phyloP scores from a whole-genome alignment of 2,888 invertebrate species.

The Prenolepis imparis region DNA sequence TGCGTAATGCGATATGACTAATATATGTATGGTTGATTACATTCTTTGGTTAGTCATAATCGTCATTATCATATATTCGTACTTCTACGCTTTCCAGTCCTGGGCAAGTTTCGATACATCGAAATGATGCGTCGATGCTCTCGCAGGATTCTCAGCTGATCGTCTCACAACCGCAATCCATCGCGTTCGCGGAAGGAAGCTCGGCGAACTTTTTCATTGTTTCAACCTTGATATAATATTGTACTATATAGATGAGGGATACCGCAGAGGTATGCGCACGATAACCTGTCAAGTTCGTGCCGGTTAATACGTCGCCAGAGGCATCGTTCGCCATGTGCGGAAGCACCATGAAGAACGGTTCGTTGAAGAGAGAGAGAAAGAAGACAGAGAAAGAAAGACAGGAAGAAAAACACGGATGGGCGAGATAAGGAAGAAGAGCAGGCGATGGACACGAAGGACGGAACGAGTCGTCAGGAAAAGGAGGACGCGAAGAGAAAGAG shows the following conservation, averaged over 20 bases:
- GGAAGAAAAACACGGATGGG: not conserved
- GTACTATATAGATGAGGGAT: slow-evolving; percentile 3
- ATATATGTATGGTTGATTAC: slow-evolving; percentile 17
- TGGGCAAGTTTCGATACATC: not conserved
- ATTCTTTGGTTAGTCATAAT: slow-evolving; percentile 18
- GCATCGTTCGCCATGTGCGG: slow-evolving; percentile 65
- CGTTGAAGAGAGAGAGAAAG: slow-evolving; percentile 54
- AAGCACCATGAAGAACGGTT: slow-evolving; percentile 42
- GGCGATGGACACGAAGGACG: slow-evolving; percentile 22
- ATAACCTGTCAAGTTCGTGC: slow-evolving; percentile 60
- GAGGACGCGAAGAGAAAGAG: slow-evolving; percentile 35
- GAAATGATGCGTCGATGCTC: slow-evolving; percentile 3
- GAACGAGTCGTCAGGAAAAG: slow-evolving; percentile 18
- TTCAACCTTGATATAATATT: slow-evolving; percentile 8
- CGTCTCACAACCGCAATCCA: not conserved
- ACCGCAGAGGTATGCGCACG: slow-evolving; percentile 29
- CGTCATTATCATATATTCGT: not conserved
- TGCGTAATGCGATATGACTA: slow-evolving; percentile 38
- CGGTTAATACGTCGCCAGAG: slow-evolving; percentile 78
- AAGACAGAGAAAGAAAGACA: slow-evolving; percentile 20
- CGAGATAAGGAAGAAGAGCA: slow-evolving; percentile 41
- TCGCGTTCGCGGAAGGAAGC: slow-evolving; percentile 21
- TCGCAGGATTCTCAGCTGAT: slow-evolving; percentile 1
- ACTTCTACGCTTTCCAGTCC: too few species aligned
- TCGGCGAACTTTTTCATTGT: slow-evolving; percentile 35